A percentile compares a stretch with the other conserved stretches of the same genome.
Conservation (phyloP, 2,888 invertebrate genomes). For the Cyaniris semiargus region DNA sequence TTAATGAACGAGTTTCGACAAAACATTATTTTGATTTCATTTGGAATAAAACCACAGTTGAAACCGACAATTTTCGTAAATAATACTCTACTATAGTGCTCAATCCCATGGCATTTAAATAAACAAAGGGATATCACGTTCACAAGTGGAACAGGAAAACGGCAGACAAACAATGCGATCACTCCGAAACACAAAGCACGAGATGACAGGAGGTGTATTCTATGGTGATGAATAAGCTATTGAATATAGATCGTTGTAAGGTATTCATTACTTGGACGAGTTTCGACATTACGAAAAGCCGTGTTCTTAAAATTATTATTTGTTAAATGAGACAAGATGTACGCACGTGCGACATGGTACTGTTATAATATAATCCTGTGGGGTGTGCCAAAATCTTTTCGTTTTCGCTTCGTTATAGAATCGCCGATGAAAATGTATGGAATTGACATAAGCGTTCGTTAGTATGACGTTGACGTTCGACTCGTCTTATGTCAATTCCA, state of each 20-base stretch:
- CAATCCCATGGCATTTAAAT: not conserved
- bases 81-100: not conserved
- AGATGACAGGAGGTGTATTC: not conserved
- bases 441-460: too few relatives aligned
- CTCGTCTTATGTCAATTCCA: too few relatives aligned
- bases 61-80: not conserved
- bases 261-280: not conserved
- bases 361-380: too few relatives aligned
- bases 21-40: too few relatives aligned
- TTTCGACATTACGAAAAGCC: not conserved
- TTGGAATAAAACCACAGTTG: too few relatives aligned
- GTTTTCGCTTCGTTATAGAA: too few relatives aligned
- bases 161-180: not conserved
- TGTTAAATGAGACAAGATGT: too few relatives aligned
- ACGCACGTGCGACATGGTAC: too few relatives aligned
- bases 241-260: not conserved
- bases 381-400: too few relatives aligned
- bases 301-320: not conserved
- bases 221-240: not conserved
- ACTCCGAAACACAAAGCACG: not conserved
- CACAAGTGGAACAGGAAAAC: constrained; percentile 17
- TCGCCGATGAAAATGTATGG: too few relatives aligned
- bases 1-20: too few relatives aligned
- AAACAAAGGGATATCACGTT: not conserved
- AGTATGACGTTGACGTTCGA: too few relatives aligned